These are phyloP conservation scores for Seriola aureovittata DNA, from an alignment of 2,113 vertebrate species.

Conservation along the genomic window DNA sequence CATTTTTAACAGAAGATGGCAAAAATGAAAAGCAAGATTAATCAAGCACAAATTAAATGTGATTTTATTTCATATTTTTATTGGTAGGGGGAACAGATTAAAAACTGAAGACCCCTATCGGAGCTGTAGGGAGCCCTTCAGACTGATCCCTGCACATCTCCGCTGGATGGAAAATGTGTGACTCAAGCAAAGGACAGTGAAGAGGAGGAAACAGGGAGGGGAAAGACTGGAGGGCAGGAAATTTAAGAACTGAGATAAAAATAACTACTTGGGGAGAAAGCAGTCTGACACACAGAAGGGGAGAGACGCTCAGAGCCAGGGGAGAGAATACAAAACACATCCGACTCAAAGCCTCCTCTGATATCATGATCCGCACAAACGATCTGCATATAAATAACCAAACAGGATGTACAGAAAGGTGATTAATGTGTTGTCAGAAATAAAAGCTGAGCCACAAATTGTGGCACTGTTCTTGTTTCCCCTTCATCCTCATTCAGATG, in stretches of 20 bases:
- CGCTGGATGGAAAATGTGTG: constrained; percentile 16
- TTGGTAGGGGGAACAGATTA: too few species aligned
- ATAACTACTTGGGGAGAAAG: constrained; percentile 33
- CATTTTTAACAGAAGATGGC: neutral
- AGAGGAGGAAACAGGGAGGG: constrained; percentile 12
- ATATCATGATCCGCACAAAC: neutral
- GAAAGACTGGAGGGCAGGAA: constrained; percentile 37
- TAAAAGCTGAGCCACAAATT: constrained; percentile 5
- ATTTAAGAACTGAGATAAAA: constrained; percentile 64
- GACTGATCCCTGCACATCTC: constrained; percentile 20
- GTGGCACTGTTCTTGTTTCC: neutral
- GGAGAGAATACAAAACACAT: neutral
- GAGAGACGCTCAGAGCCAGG: constrained; percentile 12
- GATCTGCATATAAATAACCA: constrained; percentile 19
- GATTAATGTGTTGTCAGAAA: constrained; percentile 36
- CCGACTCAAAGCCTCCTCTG: neutral
- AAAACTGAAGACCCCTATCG: too few species aligned
- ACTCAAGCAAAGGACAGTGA: constrained; percentile 26
- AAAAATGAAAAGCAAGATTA: neutral
- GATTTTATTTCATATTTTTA: neutral
- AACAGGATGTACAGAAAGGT: constrained; percentile 15
- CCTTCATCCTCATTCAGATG: constrained; percentile 36
- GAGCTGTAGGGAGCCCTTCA: neutral
- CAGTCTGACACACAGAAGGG: neutral
- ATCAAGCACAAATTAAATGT: neutral